These are phyloP conservation scores for Craterocephalus amniculus DNA, from an alignment of 2,797 vertebrate genomes.

Conservation along the genomic window DNA sequence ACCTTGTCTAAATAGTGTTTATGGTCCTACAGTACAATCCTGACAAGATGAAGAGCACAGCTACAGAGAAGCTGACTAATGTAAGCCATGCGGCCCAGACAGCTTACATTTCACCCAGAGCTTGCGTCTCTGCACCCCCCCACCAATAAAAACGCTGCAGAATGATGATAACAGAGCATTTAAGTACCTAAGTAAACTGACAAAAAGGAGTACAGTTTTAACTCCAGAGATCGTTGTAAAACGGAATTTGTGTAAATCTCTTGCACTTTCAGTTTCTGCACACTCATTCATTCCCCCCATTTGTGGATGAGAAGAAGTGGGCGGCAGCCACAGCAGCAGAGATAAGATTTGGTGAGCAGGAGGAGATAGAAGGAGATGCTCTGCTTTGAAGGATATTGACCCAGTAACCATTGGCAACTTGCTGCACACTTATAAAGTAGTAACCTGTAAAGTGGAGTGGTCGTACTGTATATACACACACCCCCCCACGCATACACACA, in stretches of 20 bases:
- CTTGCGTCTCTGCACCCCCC: too few relatives aligned
- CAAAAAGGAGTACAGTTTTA: neutral
- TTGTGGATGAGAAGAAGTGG: conserved; percentile 50
- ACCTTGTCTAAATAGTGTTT: too few relatives aligned
- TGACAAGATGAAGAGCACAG: too few relatives aligned
- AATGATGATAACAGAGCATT: neutral
- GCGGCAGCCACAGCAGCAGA: conserved; percentile 32
- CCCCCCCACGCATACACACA: conserved; percentile 5
- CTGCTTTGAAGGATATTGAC: conserved; percentile 69
- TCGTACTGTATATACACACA: conserved; percentile 7
- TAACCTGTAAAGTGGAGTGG: conserved; percentile 11
- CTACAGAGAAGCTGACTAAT: too few relatives aligned
- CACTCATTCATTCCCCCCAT: conserved; percentile 17
- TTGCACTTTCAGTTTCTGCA: conserved; percentile 46
- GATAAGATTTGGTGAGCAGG: conserved; percentile 57
- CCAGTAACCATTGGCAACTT: conserved; percentile 66
- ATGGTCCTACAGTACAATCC: too few relatives aligned
- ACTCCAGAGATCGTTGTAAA: conserved; percentile 5
- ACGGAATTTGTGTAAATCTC: conserved; percentile 21
- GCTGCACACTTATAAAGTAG: conserved; percentile 59
- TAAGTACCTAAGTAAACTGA: neutral
- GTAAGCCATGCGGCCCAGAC: too few relatives aligned
- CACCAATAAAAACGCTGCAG: neutral
- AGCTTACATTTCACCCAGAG: too few relatives aligned
- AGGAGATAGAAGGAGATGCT: conserved; percentile 23